These are phyloP conservation scores for Diglossa cyanea DNA, from an alignment of 2,797 vertebrate species.

Conservation along the genomic window DNA sequence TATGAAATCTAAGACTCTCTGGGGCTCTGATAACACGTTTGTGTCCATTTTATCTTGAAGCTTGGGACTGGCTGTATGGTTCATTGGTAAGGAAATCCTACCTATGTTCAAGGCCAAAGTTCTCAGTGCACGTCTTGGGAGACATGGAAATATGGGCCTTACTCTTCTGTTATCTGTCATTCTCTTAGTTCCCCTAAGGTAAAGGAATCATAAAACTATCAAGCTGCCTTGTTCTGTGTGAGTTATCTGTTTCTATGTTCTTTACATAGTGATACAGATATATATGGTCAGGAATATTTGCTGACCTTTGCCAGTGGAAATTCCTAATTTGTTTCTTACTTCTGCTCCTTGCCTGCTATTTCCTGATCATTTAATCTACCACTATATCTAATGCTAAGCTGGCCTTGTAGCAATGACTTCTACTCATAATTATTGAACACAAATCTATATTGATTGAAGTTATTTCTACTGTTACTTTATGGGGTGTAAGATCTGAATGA, in stretches of 20 bases:
- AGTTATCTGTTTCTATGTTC: background rate
- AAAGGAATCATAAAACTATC: background rate
- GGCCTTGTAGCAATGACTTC: background rate
- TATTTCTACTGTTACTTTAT: background rate
- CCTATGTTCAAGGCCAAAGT: background rate
- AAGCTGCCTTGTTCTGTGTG: background rate
- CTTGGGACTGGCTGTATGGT: background rate
- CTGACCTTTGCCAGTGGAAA: background rate
- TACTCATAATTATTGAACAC: background rate
- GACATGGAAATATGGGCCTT: background rate
- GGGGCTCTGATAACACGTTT: fast-evolving
- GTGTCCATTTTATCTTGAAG: background rate
- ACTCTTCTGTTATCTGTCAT: background rate
- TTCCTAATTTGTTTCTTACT: background rate
- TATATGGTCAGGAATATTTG: background rate
- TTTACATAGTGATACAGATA: background rate
- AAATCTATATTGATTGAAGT: background rate
- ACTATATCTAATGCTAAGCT: background rate
- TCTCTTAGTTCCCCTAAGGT: background rate
- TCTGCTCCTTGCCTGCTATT: background rate
- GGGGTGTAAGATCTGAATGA: background rate
- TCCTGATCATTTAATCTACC: background rate
- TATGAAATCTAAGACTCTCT: background rate
- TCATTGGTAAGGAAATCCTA: background rate
- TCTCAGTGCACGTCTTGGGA: background rate